Base-by-base conservation (phyloP, 2,888 invertebrate genomes). In the Onchidella celtica region DNA sequence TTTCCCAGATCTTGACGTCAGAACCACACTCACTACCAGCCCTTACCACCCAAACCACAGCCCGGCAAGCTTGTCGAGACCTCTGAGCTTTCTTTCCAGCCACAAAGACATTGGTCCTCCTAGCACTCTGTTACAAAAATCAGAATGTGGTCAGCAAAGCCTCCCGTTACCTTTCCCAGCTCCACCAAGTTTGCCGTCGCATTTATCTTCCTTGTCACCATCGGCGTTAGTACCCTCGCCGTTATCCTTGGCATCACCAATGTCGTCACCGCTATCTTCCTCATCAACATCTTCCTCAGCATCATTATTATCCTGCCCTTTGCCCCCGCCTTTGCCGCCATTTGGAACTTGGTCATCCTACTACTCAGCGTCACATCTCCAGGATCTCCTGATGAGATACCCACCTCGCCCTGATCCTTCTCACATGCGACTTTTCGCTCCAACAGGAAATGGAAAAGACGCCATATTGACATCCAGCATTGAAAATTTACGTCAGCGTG, bases 391-490 rank as follows among this genome's bases (percentile, higher is more conserved):
- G 40, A 74, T 59, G 69, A 47, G 69, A 11, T 61, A 74, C 21
- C 81, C 47, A 9, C 40, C 34, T 6, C 68, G 75, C 2, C 38
- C 72, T 1, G 57, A 32, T 2, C 68, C 2, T 21, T 32, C 14
- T 14, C 70, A 38, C 57, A 77, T 34, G 11, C 63, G 55, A 11
- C n/a, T 72, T 40, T 55, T 61, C 65, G 68, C 34, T n/a, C 57
- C 83, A 14, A n/a, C 69, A 47, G 66, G 69, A 21, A 68, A 36
- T 14, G 65, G 81, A 27, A 0, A 97, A 96, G 1, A 96, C 96
- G 36, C 95, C 94, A 97, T 96, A 36, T 97, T 96, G 91, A 97
- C 97, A 82, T 97, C 94, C 89, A 98, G 95, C 0, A 97, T 97
- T 4, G 96, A 94, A 83, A 97, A 95, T 78, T 74, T 90, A 80